Evolutionary conservation across 2,113 vertebrate species (phyloP).

Genomic region (Pantherophis guttatus): DNA sequence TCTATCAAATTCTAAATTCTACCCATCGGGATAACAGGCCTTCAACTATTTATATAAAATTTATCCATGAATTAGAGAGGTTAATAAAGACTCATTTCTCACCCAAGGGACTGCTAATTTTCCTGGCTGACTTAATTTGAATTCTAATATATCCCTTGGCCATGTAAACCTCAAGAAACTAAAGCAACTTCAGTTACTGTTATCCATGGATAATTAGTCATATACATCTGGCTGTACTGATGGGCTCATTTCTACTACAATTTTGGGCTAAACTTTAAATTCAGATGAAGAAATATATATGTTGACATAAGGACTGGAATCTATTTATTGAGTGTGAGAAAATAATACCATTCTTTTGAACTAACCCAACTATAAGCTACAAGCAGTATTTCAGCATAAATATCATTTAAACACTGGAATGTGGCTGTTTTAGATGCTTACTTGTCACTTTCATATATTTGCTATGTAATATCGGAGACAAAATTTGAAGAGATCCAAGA

Average conservation of each 20-base stretch:
- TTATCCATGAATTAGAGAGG: neutral
- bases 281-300: neutral
- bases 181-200: neutral
- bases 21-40: neutral
- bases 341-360: neutral
- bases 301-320: too few relatives aligned
- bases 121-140: neutral
- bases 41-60: neutral
- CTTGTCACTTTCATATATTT: slow-evolving; percentile 5
- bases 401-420: neutral
- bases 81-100: neutral
- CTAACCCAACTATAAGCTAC: neutral
- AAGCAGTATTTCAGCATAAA: neutral
- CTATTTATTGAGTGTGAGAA: neutral
- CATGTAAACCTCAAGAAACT: neutral
- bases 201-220: neutral
- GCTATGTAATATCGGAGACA: neutral
- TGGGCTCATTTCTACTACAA: neutral
- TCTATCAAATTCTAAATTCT: neutral
- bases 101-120: neutral
- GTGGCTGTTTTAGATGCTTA: neutral
- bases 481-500: slow-evolving; percentile 13
- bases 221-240: neutral
- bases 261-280: neutral
- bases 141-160: neutral